Evolutionary conservation across 1,140 invertebrate genomes (phyloP).

Genomic region (Nixonia krombeini): DNA sequence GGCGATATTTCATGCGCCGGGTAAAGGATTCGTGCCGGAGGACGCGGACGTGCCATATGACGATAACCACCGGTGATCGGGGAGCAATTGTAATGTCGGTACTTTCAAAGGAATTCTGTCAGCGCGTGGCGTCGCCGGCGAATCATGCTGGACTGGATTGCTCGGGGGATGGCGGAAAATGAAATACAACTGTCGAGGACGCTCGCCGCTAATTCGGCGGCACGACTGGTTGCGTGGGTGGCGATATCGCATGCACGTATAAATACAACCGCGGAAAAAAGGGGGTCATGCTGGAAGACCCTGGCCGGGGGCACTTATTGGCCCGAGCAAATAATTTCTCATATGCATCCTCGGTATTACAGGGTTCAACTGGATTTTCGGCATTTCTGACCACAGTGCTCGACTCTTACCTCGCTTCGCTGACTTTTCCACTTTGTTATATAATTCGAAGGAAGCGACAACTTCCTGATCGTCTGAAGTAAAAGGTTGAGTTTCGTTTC

Average conservation of each 20-base stretch:
- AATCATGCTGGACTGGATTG: constrained; percentile 40
- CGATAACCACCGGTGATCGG: constrained; percentile 33
- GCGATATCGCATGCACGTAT: constrained; percentile 33
- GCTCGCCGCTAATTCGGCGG: constrained; percentile 19
- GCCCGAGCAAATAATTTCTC: constrained; percentile 30
- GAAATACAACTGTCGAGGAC: constrained; percentile 34
- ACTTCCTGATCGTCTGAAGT: no score
- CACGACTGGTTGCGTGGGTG: constrained; percentile 36
- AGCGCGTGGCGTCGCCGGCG: constrained; percentile 28
- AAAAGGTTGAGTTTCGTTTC: no score
- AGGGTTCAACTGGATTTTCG: constrained; percentile 30
- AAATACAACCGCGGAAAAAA: constrained; percentile 26
- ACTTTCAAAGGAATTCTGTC: constrained; percentile 37
- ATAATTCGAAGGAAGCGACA: no score
- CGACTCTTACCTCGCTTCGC: no score
- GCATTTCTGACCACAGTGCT: constrained; percentile 31
- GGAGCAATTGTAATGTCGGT: constrained; percentile 34
- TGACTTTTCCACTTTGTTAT: no score
- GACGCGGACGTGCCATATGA: constrained; percentile 38
- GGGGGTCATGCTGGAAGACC: neutral
- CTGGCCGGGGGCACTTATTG: constrained; percentile 22
- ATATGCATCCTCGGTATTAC: constrained; percentile 18
- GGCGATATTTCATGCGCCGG: neutral
- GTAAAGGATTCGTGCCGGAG: constrained; percentile 21
- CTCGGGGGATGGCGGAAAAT: constrained; percentile 35